Evolutionary conservation across 2,888 invertebrate species (phyloP).

Genomic region (Piscicola geometra): DNA sequence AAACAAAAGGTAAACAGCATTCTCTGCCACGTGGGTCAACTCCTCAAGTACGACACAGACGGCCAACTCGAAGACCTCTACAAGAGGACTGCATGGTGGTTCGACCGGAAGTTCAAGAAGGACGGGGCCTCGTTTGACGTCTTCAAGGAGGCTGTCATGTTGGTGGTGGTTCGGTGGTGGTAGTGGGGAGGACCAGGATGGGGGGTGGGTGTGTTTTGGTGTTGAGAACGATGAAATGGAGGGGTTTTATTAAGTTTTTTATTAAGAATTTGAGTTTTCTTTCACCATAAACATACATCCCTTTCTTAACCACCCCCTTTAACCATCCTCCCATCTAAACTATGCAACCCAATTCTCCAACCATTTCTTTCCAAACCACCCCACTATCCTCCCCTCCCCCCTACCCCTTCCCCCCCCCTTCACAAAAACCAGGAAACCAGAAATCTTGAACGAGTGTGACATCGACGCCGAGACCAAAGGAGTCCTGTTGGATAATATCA

Average conservation of each 20-base stretch:
- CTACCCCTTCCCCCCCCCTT: slow-evolving; percentile 40
- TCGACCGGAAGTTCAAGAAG: slow-evolving; percentile 92
- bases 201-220: too few relatives aligned
- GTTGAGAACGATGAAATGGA: too few relatives aligned
- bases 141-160: slow-evolving; percentile 78
- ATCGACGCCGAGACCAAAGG: slow-evolving; percentile 86
- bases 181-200: too few relatives aligned
- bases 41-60: slow-evolving; percentile 82
- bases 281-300: too few relatives aligned
- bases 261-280: too few relatives aligned
- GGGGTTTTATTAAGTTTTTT: too few relatives aligned
- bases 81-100: slow-evolving; percentile 93
- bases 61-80: slow-evolving; percentile 91
- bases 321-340: too few relatives aligned
- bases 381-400: not conserved
- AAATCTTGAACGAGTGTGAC: slow-evolving; percentile 89
- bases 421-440: slow-evolving; percentile 94
- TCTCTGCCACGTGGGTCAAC: slow-evolving; percentile 90
- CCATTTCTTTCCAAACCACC: not conserved
- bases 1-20: slow-evolving; percentile 75
- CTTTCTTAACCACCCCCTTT: too few relatives aligned
- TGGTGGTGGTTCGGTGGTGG: too few relatives aligned
- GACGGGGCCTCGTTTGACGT: slow-evolving; percentile 94
- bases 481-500: slow-evolving; percentile 86
- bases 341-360: not conserved